Conservation (phyloP, 2,797 vertebrate species). For the Hemitrygon akajei region DNA sequence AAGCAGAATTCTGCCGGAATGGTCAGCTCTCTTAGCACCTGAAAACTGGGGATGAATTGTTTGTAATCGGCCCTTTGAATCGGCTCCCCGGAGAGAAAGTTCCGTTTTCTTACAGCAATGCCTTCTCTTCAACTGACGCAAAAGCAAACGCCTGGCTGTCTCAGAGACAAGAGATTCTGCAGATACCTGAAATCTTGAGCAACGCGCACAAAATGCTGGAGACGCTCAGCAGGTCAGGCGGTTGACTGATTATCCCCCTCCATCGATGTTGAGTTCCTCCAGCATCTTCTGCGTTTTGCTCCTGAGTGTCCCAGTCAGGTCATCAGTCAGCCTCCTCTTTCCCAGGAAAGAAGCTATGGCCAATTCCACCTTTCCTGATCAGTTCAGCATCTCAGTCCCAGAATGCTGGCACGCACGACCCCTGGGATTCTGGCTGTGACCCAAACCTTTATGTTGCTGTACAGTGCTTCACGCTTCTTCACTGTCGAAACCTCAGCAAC, state of each 20-base stretch:
- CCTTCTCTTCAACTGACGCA: background rate
- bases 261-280: no score
- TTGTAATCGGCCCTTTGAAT: background rate
- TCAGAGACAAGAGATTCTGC: no score
- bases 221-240: no score
- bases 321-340: background rate
- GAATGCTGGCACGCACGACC: background rate
- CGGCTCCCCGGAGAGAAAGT: background rate
- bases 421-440: background rate
- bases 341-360: background rate
- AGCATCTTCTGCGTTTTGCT: no score
- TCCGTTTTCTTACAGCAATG: background rate
- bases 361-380: background rate
- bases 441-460: background rate
- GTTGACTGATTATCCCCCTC: no score
- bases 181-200: no score
- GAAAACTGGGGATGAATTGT: background rate
- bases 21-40: background rate
- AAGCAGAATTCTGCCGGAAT: background rate
- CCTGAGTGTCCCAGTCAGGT: background rate
- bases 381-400: background rate
- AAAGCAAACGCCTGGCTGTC: no score
- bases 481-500: slow-evolving; percentile 39
- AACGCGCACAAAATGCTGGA: no score
- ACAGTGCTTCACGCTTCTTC: slow-evolving; percentile 37